Base-by-base conservation (phyloP, 2,797 vertebrate species). In the Phaenicophaeus curvirostris region DNA sequence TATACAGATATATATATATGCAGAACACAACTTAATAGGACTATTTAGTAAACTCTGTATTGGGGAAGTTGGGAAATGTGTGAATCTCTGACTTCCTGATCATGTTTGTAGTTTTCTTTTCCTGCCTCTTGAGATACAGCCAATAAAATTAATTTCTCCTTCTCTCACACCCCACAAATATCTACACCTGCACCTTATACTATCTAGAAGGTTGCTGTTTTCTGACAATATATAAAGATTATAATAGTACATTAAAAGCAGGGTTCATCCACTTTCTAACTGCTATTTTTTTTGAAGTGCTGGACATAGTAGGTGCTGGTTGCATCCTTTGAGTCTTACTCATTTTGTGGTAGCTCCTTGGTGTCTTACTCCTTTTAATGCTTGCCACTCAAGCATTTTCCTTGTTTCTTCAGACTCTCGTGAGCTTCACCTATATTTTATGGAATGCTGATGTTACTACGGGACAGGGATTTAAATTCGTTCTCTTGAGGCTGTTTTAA, bases 141-240 rank as follows among this genome's bases (percentile, higher is more conserved):
- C 6, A 41, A 19, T 75, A 68, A 88, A 81, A 63, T 11, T 31
- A 57, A 24, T 72, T 84, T 73, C 10, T 59, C 4, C 6, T 79
- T 73, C 21, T 72, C 13, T 6, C 20, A 28, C 23, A 62, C 15
- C 4, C 15, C 7, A 37, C 2, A 2, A 7, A 31, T 94, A 51
- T 0, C 27, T 73, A 27, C 8, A 54, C 25, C 19, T 0, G 0
- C 16, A 53, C 5, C 13, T 63, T 76, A 39, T 3, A 2, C 27
- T 81, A 8, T 41, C 20, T 58, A 69, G 35, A 81, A 75, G 8
- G 8, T 21, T 58, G 23, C 4, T 78, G 14, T 71, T 91, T 84
- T 62, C 54, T 79, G 11, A 18, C 24, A 55, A 53, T 23, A 51
- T 33, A 35, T 50, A 23, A 63, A 20, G 28, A 73, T 12, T 37